These are phyloP conservation scores for Microtus montanus DNA, from an alignment of 2,113 vertebrate genomes.

Conservation along the genomic window DNA sequence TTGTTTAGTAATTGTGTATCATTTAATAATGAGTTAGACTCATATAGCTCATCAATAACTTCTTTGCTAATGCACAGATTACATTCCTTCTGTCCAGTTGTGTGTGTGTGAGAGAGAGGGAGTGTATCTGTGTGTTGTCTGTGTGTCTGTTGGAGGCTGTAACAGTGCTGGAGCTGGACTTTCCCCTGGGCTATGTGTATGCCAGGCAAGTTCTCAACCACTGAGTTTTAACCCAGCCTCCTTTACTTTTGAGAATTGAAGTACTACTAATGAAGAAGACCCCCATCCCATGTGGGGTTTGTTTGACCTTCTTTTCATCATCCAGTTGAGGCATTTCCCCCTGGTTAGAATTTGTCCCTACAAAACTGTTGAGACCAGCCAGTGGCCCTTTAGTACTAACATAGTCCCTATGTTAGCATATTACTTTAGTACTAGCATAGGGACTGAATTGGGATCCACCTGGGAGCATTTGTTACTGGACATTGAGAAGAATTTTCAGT, in stretches of 20 bases:
- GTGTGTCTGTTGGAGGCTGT: not conserved
- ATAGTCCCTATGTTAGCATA: too few species aligned
- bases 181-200: not conserved
- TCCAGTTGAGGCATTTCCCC: constrained; percentile 45
- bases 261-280: constrained; percentile 48
- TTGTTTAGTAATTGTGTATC: constrained; percentile 62
- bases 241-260: constrained; percentile 23
- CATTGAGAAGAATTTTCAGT: constrained; percentile 39
- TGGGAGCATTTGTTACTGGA: not conserved
- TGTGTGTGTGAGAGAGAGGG: not conserved
- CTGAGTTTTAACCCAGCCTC: not conserved
- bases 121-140: too few species aligned
- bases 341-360: not conserved
- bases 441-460: constrained; percentile 37
- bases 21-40: constrained; percentile 50
- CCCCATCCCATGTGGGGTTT: constrained; percentile 32
- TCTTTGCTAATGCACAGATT: constrained; percentile 41
- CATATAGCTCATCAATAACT: constrained; percentile 40
- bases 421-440: constrained; percentile 15
- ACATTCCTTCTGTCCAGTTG: constrained; percentile 26
- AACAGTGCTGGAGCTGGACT: not conserved
- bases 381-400: constrained; percentile 47
- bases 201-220: not conserved
- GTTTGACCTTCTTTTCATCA: constrained; percentile 59
- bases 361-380: constrained; percentile 48